These are phyloP conservation scores for Oreochromis tanganicae DNA, from an alignment of 2,113 vertebrate genomes.

Conservation along the genomic window DNA sequence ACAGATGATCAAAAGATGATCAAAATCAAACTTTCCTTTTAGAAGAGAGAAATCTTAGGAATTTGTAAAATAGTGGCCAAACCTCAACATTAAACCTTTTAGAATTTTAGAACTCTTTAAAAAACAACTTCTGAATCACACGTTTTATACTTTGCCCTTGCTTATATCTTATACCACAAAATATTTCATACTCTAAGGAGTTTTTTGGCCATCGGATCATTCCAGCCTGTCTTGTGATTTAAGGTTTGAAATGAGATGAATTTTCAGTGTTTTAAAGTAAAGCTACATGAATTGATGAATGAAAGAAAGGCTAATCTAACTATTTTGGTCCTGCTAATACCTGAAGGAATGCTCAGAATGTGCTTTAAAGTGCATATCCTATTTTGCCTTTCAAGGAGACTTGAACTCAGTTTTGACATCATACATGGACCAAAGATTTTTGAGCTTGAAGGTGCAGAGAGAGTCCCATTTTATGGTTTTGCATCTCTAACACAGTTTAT, in stretches of 20 bases:
- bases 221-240: neutral
- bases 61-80: neutral
- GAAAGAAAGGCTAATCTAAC: neutral
- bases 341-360: slow-evolving; percentile 26
- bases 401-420: neutral
- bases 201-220: neutral
- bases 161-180: neutral
- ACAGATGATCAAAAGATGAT: neutral
- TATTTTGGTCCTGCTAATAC: slow-evolving; percentile 32
- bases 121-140: neutral
- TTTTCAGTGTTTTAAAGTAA: neutral
- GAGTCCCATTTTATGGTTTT: neutral
- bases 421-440: neutral
- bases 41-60: neutral
- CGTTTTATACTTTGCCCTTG: neutral
- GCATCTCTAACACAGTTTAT: neutral
- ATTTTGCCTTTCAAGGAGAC: slow-evolving; percentile 33
- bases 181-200: neutral
- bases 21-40: neutral
- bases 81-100: neutral
- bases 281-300: neutral
- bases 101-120: neutral
- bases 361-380: neutral
- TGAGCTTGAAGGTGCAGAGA: neutral
- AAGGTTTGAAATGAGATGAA: neutral